These are phyloP conservation scores for Eupithecia insigniata DNA, from an alignment of 2,888 invertebrate genomes.

Conservation along the genomic window DNA sequence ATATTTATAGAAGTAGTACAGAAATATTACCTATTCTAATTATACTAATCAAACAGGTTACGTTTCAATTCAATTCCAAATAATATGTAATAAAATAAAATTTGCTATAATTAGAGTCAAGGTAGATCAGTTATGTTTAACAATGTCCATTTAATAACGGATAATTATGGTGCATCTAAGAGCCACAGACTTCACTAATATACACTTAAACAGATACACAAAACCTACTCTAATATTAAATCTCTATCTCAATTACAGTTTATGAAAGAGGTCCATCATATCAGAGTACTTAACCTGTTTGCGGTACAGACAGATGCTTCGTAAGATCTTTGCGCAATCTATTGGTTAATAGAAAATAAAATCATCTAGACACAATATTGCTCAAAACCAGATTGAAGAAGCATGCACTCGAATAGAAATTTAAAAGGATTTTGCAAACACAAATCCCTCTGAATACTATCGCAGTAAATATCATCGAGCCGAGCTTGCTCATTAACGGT, in stretches of 20 bases:
- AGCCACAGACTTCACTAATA: no score
- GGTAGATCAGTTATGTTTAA: no score
- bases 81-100: no score
- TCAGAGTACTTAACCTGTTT: background rate
- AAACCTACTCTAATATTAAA: background rate
- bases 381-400: background rate
- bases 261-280: background rate
- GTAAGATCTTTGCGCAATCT: background rate
- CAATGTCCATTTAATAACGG: no score
- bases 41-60: no score
- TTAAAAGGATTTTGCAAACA: background rate
- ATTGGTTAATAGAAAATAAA: background rate
- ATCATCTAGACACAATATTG: background rate
- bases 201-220: background rate
- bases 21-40: no score
- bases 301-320: background rate
- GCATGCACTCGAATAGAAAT: background rate
- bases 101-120: no score
- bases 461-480: background rate
- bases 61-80: no score
- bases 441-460: background rate
- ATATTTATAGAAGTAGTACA: no score
- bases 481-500: slow-evolving; percentile 3
- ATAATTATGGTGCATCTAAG: no score
- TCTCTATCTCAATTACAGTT: background rate